Evolutionary conservation across 1,140 invertebrate genomes (phyloP), one percentile per base, ranked within the genome.

Genomic region (Aphelinus atriplicis): DNA sequence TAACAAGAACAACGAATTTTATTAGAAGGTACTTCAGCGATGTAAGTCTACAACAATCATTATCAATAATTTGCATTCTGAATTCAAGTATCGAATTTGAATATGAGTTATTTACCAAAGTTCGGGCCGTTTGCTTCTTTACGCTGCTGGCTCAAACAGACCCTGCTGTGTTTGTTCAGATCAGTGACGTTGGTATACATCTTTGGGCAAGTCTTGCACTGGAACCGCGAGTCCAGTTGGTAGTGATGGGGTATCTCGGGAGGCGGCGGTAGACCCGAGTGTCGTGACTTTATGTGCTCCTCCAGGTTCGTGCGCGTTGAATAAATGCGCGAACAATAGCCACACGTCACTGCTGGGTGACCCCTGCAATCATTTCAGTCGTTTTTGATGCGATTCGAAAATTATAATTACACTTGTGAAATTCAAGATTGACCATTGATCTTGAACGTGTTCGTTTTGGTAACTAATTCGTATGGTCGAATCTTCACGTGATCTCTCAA

Each of bases 331-430:
- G 84, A 83, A 77, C 89, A 89, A 55, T 86, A 84, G 7, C 81
- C 80, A 73, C 89, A 89, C 0, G 88, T 89, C 9, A 89, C 88
- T 6, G 86, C 85, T 9, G 88, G 88, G 81, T 90, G 85, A 42
- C 89, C 89, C 73, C 87, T 87, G 26, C 55, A 3, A 9, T 10
- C 7, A 56, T 56, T 56, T 3, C 1, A 55, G 7, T 5, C n/a
- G 1, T 55, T n/a, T 7, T 55, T 5, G n/a, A n/a, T n/a, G 26
- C 5, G 1, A 56, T n/a, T n/a, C 26, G 3, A 10, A 57, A 57
- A 57, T 57, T 57, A 10, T 10, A 62, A 73, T 10, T n/a, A 26
- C 26, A 26, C 26, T 26, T 26, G 26, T 50, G 74, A 69, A 73
- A 42, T 61, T 65, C 53, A 9, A 73, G 9, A 50, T 47, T 43